Conservation (phyloP, 2,888 invertebrate genomes). For the Volucella bombylans region DNA sequence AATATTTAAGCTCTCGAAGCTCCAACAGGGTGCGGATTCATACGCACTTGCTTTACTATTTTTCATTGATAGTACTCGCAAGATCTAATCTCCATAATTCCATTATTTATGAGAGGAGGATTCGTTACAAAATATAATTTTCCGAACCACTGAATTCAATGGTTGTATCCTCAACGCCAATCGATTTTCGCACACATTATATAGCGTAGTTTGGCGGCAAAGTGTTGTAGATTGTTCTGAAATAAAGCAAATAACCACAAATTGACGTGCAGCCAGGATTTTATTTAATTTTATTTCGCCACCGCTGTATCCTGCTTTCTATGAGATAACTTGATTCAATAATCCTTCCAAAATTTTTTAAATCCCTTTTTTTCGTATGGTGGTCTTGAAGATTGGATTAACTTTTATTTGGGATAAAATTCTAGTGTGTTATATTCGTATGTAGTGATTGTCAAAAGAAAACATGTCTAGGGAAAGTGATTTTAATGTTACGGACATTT, state of each 20-base stretch:
- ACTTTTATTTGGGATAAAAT: too few relatives aligned
- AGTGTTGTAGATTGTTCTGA: constrained; percentile 20
- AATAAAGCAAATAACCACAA: constrained; percentile 49
- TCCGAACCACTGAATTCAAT: constrained; percentile 80
- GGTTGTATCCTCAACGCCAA: constrained; percentile 72
- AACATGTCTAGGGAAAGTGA: too few relatives aligned
- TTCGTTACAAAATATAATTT: constrained; percentile 80
- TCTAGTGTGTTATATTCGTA: too few relatives aligned
- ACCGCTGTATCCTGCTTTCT: constrained; percentile 53
- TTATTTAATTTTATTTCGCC: constrained; percentile 59
- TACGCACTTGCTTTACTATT: constrained; percentile 46
- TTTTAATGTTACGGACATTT: too few relatives aligned
- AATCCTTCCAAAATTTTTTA: constrained; percentile 33
- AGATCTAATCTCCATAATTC: constrained; percentile 80
- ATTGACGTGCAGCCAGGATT: constrained; percentile 56
- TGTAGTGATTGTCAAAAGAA: too few relatives aligned
- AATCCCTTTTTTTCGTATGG: neutral
- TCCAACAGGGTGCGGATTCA: neutral
- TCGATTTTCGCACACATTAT: constrained; percentile 69
- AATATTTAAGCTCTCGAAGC: constrained; percentile 7
- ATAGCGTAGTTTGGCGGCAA: constrained; percentile 35
- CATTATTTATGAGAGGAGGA: constrained; percentile 80
- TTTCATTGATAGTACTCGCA: constrained; percentile 42
- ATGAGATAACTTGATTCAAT: constrained; percentile 67
- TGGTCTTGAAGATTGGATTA: too few relatives aligned